Percentiles rank a stretch among this genome's conserved stretches.
phyloP scores from a whole-genome alignment of 2,113 vertebrate species.

The Menura novaehollandiae region DNA sequence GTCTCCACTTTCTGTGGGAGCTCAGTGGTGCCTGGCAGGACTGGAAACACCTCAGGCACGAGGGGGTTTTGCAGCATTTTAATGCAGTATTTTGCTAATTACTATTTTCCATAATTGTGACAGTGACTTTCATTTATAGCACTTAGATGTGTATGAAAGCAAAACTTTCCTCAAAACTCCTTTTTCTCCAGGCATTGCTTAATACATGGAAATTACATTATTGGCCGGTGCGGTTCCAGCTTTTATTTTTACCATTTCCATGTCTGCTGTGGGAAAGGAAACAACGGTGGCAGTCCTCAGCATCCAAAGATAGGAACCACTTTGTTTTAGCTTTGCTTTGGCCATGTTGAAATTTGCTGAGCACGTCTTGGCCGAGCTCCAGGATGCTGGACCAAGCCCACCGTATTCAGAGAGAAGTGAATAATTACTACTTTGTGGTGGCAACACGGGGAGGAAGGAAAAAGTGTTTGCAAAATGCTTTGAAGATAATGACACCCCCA shows the following conservation, averaged over 20 bases:
- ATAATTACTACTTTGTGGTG: neutral
- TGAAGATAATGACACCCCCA: constrained; percentile 14
- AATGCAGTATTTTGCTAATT: neutral
- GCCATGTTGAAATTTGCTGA: neutral
- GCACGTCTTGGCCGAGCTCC: neutral
- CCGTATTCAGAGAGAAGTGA: neutral
- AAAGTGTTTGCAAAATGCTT: constrained; percentile 7
- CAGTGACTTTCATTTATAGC: neutral
- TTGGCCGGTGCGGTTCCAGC: neutral
- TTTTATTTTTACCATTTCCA: constrained; percentile 31
- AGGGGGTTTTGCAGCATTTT: neutral
- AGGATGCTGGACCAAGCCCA: constrained; percentile 9
- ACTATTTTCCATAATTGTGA: neutral
- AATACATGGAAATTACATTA: neutral
- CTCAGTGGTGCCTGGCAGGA: neutral
- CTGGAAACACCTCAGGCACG: fast-evolving
- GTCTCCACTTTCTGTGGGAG: neutral
- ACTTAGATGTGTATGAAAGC: neutral
- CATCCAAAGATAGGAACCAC: constrained; percentile 21
- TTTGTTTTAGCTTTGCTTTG: constrained; percentile 1
- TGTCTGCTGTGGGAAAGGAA: neutral
- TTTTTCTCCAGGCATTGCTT: neutral
- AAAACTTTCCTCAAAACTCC: neutral
- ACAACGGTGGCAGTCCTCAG: neutral
- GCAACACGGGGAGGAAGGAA: neutral